Evolutionary conservation across 2,113 vertebrate genomes (phyloP), one percentile per base, ranked within the genome.

Genomic region (Scalopus aquaticus): DNA sequence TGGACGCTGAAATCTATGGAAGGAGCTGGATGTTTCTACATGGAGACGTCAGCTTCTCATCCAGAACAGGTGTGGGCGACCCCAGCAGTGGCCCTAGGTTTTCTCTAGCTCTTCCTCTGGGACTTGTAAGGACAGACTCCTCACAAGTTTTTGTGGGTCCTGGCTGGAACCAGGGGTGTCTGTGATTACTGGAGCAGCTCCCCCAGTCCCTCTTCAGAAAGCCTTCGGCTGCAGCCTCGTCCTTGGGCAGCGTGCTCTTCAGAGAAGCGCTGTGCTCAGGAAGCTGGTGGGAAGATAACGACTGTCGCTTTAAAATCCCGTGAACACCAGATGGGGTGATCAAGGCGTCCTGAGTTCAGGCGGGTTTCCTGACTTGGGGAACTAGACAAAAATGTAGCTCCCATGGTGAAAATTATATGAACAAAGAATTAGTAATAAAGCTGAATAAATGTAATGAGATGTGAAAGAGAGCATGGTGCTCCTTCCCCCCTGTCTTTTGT

Each of bases 381-480:
- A 97, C 96, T 94, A 91, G 96, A 97, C 97, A 96, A 96, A 97
- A 97, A 97, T 94, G 96, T 96, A 95, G 97, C 97, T 97, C 98
- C 97, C 96, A 96, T 95, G 96, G 97, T 97, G 97, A 97, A 98
- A 98, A 98, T 97, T 93, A 96, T 95, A 98, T 96, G 98, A 98
- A 98, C 98, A 97, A 98, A 98, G 98, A 97, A 96, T 98, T 97
- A 96, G 97, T 97, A 94, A 98, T 97, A 98, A 98, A 97, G 92
- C 97, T 77, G 97, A 97, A 97, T 96, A 97, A 97, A 97, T 94
- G 96, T 97, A 97, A 98, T 97, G 96, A 97, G 97, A 98, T 97
- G 97, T 97, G 97, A 98, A 98, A 97, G 97, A 87, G 76, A 97
- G 95, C 82, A 73, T 82, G 54, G 72, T 84, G 96, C 56, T n/a